A percentile compares a stretch with the other conserved stretches of the same genome.
phyloP scores from a whole-genome alignment of 2,113 vertebrate genomes.

The Ascaphus truei region DNA sequence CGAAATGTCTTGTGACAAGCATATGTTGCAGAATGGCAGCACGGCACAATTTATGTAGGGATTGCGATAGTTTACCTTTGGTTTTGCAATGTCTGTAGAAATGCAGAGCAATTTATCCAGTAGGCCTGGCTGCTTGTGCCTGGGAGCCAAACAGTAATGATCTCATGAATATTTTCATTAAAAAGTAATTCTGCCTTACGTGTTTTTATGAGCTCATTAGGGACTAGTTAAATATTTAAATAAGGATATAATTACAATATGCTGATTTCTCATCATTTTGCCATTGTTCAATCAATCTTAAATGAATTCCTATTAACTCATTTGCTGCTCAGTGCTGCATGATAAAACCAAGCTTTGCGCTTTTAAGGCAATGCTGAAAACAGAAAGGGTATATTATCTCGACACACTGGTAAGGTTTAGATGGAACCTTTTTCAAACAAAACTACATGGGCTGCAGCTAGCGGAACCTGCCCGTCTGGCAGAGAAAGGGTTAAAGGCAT shows the following conservation, averaged over 20 bases:
- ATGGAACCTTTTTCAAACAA: too few species aligned
- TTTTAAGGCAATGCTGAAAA: not conserved
- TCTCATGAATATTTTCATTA: conserved; percentile 34
- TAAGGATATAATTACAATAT: conserved; percentile 31
- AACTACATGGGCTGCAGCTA: too few species aligned
- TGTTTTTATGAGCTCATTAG: conserved; percentile 26
- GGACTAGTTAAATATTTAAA: conserved; percentile 31
- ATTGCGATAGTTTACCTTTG: conserved; percentile 4
- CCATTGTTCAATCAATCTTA: conserved; percentile 7
- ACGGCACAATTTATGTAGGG: conserved; percentile 5
- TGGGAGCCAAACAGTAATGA: conserved; percentile 23
- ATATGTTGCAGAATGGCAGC: conserved; percentile 3
- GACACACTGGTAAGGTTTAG: too few species aligned
- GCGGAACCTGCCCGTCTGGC: too few species aligned
- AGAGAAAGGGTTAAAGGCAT: too few species aligned
- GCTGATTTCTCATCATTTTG: conserved; percentile 28
- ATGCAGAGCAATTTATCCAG: not conserved
- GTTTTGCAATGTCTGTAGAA: conserved; percentile 6
- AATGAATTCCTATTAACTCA: conserved; percentile 26
- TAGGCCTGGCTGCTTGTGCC: not conserved
- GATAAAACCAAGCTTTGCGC: not conserved
- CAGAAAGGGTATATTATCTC: too few species aligned
- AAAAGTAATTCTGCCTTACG: conserved; percentile 22
- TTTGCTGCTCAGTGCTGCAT: too few species aligned
- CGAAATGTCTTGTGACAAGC: not conserved